Evolutionary conservation across 2,888 invertebrate genomes (phyloP).

Genomic region (Caprella mutica): DNA sequence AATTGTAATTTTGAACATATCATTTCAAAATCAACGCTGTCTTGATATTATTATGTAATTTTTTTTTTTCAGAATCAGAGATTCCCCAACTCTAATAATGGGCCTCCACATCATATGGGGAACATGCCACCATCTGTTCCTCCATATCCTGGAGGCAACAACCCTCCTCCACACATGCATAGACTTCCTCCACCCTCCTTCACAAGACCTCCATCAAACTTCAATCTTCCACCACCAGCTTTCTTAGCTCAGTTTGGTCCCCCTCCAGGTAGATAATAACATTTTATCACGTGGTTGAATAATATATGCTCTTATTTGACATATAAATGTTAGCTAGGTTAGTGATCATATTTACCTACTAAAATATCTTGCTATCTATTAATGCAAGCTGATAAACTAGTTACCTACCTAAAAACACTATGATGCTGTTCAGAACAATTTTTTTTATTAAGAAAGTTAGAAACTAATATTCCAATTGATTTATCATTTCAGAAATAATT

Average conservation of each 20-base stretch:
- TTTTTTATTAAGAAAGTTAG: no score
- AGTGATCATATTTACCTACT: background rate
- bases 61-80: conserved; percentile 8
- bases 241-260: conserved; percentile 28
- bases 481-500: no score
- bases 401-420: no score
- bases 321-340: background rate
- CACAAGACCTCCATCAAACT: conserved; percentile 16
- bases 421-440: no score
- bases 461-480: no score
- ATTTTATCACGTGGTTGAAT: background rate
- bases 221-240: conserved; percentile 30
- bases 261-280: conserved; percentile 7
- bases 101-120: conserved; percentile 21
- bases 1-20: no score
- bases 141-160: conserved; percentile 18
- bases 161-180: conserved; percentile 15
- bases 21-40: background rate
- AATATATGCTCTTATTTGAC: background rate
- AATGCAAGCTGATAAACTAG: no score
- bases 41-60: background rate
- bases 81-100: conserved; percentile 7
- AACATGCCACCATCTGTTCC: conserved; percentile 29
- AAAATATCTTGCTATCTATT: conserved; percentile 2
- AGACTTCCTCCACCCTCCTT: conserved; percentile 18